Evolutionary conservation across 2,888 invertebrate genomes (phyloP), one percentile per base, ranked within the genome.

Genomic region (Erpobdella octoculata): DNA sequence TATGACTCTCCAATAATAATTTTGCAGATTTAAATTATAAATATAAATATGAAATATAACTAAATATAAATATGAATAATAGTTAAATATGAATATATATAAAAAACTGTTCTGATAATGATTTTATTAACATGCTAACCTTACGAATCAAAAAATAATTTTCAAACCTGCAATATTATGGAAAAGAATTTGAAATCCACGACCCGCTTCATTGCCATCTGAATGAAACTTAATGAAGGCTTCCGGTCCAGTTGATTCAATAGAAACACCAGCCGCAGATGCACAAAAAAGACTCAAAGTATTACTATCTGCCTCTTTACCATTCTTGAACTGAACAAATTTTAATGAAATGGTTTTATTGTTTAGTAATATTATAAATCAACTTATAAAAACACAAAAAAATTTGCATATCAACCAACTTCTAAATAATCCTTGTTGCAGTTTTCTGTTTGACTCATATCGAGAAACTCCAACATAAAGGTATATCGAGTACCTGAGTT

Each of bases 141-240:
- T n/a, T n/a, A n/a, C n/a, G 21, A 5, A 18, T 53, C 1, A 53
- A 25, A 3, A n/a, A 2, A n/a, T 9, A 21, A 53, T 53, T 28
- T 8, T n/a, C 53, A 18, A 18, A 53, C 53, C 53, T n/a, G 8
- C 28, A 21, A 25, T 53, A 21, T 53, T 21, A 53, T 25, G 28
- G 71, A 89, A 94, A 33, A 90, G 87, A 74, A 94, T 87, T 83
- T 92, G 91, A 80, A 94, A 95, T n/a, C 94, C 93, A 31, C 85
- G 84, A 78, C 91, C 91, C 58, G 85, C 85, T 15, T 85, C 83
- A 37, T 85, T 84, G 6, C 80, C 82, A 79, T 94, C 92, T 0
- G 93, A 90, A 82, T 93, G 92, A 81, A 94, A 93, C 33, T 80
- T 80, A 2, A 89, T 78, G n/a, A 84, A 77, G 6, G 86, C 85